Base-by-base conservation (phyloP, 1,140 invertebrate genomes). In the Zophobas morio region DNA sequence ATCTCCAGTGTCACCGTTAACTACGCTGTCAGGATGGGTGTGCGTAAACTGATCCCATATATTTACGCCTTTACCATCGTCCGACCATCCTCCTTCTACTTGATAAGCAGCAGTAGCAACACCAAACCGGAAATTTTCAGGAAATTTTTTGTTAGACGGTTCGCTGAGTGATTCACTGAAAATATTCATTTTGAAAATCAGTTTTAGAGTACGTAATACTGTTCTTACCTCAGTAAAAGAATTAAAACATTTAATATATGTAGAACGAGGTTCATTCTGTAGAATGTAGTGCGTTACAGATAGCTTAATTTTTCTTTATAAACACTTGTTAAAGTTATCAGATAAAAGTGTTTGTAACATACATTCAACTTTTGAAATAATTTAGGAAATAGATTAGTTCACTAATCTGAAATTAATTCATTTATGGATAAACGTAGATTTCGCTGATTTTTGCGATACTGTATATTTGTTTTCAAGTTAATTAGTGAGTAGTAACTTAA, bases 31-130 rank as follows among this genome's bases (percentile, higher is more conserved):
- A 8, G 88, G 86, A 79, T 87, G 81, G 3, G 87, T 78, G 76
- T 91, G 89, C 1, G 88, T 84, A 77, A 88, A 89, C 20, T 85
- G 88, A 83, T 92, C 91, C 90, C 90, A 90, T 81, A 88, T 88
- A 78, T 85, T 88, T 79, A 87, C 87, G 6, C 86, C 86, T 80
- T 86, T 85, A 37, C 84, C 86, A 1, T 84, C 81, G 56, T 47
- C 82, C 79, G 86, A 82, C 86, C 86, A 87, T 20, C 75, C 86
- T 60, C 86, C 86, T 82, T 87, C 86, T 46, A 85, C 84, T 80
- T 87, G 86, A 77, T 86, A 86, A 4, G 85, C 77, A 2, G 86
- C 81, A 8, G 84, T 84, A 4, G 84, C 84, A 39, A 81, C 73
- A 0, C 85, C 86, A 76, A 85, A 87, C 34, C 78, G 75, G 74